Base-by-base conservation (phyloP, 2,113 vertebrate genomes). In the Chrysochloris asiatica region DNA sequence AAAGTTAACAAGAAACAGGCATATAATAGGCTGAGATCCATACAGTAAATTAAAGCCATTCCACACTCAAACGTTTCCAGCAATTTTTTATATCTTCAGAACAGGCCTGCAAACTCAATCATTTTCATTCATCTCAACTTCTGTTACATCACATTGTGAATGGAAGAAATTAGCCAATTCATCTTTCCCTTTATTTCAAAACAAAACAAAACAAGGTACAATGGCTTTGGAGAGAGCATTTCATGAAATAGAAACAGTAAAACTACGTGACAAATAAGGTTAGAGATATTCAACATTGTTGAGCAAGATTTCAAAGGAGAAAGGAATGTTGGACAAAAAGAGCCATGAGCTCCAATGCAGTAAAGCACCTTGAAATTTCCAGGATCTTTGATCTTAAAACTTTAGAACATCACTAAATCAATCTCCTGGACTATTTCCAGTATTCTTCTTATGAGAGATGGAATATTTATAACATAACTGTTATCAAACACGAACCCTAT, bases 1-100 rank as follows among this genome's bases (percentile, higher is more conserved):
- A 96, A 97, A 86, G 22, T 92, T 41, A 97, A 94, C 78, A 79
- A 87, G 90, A 93, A 95, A 83, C 76, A 86, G 67, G 36, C 85
- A 4, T 80, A 81, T 54, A 0, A 0, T 0, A 19, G 83, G 90
- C 73, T 24, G 75, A 95, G 88, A 52, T 85, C 92, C 75, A 83
- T 24, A 56, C 0, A 79, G 81, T 48, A 96, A 96, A 92, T 93
- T 95, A 94, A 92, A 97, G 47, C 36, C 90, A 96, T 83, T n/a
- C 82, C 36, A 84, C 28, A 48, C 61, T 92, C 80, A 65, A 52
- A 0, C 1, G 90, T 95, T 95, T 95, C 93, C 92, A 93, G 82
- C 88, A 73, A 85, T 88, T 93, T 83, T 88, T 93, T 41, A 1
- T 89, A 92, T 93, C 92, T 93, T 94, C 85, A 83, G 73, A 92